A percentile compares a stretch with the other conserved stretches of the same genome.
Conservation (phyloP, 2,888 invertebrate species). For the Ichneumoninae sp. region DNA sequence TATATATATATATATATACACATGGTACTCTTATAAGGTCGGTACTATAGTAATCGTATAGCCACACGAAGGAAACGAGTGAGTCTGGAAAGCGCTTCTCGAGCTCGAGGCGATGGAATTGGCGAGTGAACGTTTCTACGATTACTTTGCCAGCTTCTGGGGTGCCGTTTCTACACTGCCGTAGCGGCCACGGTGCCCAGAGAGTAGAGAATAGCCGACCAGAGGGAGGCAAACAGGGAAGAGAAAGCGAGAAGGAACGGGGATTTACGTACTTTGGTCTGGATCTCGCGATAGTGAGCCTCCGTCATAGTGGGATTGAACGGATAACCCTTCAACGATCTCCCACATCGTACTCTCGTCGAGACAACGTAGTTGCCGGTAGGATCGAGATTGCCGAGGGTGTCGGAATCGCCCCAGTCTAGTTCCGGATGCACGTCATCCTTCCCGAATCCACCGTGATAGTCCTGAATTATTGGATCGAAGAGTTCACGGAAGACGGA, state of each 20-base stretch:
- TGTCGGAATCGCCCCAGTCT: constrained; percentile 87
- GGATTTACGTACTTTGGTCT: constrained; percentile 84
- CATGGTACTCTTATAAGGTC: neutral
- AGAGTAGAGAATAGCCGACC: constrained; percentile 18
- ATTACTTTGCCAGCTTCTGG: constrained; percentile 60
- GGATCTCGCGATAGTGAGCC: constrained; percentile 87
- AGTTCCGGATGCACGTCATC: constrained; percentile 86
- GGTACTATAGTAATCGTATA: constrained; percentile 26
- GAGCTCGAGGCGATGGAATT: constrained; percentile 58
- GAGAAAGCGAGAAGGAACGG: neutral
- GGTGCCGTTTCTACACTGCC: constrained; percentile 27
- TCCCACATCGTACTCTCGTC: constrained; percentile 88
- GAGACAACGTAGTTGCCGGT: constrained; percentile 87
- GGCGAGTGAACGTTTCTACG: constrained; percentile 60
- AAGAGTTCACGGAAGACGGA: constrained; percentile 87
- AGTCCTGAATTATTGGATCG: constrained; percentile 89
- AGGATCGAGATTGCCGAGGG: constrained; percentile 88
- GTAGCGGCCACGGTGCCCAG: constrained; percentile 14
- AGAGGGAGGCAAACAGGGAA: neutral
- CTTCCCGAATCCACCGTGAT: constrained; percentile 87
- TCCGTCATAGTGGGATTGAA: constrained; percentile 89
- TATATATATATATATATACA: neutral
- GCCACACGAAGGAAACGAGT: constrained; percentile 41
- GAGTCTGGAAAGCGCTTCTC: constrained; percentile 52
- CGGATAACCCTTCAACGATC: constrained; percentile 87